Conservation (phyloP, 1,140 invertebrate genomes). For the Drosophila melanica region DNA sequence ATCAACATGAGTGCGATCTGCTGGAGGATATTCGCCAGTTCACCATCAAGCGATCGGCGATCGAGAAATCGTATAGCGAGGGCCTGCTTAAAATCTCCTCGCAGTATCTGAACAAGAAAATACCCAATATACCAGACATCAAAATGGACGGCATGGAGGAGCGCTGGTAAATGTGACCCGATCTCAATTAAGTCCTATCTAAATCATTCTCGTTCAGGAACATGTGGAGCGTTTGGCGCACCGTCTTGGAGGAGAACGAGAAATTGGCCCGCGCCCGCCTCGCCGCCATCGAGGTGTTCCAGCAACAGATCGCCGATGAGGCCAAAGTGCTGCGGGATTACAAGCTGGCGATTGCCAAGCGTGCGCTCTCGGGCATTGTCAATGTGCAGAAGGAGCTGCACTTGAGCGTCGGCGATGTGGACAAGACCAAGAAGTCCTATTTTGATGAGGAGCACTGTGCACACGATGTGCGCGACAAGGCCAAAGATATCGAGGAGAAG, state of each 20-base stretch:
- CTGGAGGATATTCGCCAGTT: slow-evolving; percentile 97
- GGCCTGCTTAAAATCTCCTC: slow-evolving; percentile 95
- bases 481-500: slow-evolving; percentile 98
- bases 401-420: slow-evolving; percentile 93
- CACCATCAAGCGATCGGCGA: slow-evolving; percentile 94
- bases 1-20: slow-evolving; percentile 97
- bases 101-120: slow-evolving; percentile 95
- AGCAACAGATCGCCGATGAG: slow-evolving; percentile 96
- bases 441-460: slow-evolving; percentile 98
- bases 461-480: slow-evolving; percentile 97
- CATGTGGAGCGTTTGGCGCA: slow-evolving; percentile 98
- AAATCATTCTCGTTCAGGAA: slow-evolving; percentile 87
- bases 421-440: slow-evolving; percentile 97
- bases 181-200: too few relatives aligned
- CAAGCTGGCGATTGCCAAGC: slow-evolving; percentile 94
- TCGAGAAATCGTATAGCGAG: slow-evolving; percentile 98
- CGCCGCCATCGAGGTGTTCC: slow-evolving; percentile 96
- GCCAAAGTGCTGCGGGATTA: slow-evolving; percentile 92
- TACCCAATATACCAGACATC: slow-evolving; percentile 94
- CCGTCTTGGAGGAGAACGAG: slow-evolving; percentile 97
- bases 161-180: slow-evolving; percentile 88
- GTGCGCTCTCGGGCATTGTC: slow-evolving; percentile 93
- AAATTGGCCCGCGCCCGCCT: slow-evolving; percentile 94
- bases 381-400: slow-evolving; percentile 96
- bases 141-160: slow-evolving; percentile 94